Evolutionary conservation across 2,888 invertebrate species (phyloP).

Genomic region (Trimorus sp.): DNA sequence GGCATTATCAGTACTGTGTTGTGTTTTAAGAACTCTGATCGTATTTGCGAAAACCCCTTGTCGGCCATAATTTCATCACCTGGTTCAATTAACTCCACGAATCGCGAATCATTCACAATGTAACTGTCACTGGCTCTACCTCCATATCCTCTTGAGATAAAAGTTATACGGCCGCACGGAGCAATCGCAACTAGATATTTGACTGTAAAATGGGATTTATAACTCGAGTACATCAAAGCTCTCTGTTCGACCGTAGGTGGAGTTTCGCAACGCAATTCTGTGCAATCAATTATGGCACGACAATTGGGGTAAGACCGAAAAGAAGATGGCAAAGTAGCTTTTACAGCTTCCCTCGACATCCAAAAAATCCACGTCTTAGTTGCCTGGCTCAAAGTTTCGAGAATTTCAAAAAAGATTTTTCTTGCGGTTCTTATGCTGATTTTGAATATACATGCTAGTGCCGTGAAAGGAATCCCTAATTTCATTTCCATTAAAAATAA

Average conservation of each 20-base stretch:
- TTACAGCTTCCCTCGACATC: too few species aligned
- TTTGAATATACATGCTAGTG: conserved; percentile 48
- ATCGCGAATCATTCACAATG: conserved; percentile 68
- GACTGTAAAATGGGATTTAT: too few species aligned
- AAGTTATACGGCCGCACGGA: too few species aligned
- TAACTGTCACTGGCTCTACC: conserved; percentile 61
- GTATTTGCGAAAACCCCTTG: conserved; percentile 32
- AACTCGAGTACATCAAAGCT: too few species aligned
- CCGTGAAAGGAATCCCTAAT: conserved; percentile 48
- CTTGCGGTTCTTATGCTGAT: conserved; percentile 10
- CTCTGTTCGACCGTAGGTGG: background rate
- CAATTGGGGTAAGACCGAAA: too few species aligned
- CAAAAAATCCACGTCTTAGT: too few species aligned
- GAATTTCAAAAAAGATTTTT: conserved; percentile 52
- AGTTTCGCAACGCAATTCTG: background rate
- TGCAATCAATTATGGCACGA: too few species aligned
- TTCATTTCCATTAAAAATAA: conserved; percentile 56
- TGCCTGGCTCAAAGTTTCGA: conserved; percentile 2
- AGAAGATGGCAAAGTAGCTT: background rate
- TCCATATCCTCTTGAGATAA: too few species aligned
- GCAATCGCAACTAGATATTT: too few species aligned
- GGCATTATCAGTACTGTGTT: conserved; percentile 66
- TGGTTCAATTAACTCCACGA: conserved; percentile 69
- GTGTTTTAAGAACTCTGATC: conserved; percentile 32
- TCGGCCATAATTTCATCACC: conserved; percentile 55